phyloP scores from a whole-genome alignment of 2,113 vertebrate genomes.

The Tursiops truncatus region DNA sequence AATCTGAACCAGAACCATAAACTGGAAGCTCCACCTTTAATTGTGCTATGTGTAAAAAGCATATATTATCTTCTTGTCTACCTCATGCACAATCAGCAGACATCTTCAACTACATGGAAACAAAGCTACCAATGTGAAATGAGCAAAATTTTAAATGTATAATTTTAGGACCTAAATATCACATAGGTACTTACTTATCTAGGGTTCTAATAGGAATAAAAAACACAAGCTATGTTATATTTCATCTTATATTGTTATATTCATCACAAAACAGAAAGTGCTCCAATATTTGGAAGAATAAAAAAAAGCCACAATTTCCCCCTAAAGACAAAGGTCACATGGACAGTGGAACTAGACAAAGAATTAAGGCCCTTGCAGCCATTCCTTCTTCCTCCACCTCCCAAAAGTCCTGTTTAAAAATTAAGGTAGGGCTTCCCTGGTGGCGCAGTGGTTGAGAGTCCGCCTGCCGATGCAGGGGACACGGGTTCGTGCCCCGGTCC shows the following conservation, averaged over 20 bases:
- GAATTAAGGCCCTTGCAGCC: background rate
- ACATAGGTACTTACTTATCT: background rate
- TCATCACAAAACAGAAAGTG: constrained; percentile 33
- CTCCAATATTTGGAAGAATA: constrained; percentile 15
- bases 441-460: no score
- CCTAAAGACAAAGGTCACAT: background rate
- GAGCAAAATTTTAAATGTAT: constrained; percentile 1
- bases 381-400: background rate
- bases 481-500: no score
- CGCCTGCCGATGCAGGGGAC: no score
- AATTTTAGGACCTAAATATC: background rate
- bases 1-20: background rate
- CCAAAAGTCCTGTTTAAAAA: background rate
- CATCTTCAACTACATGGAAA: background rate
- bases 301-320: background rate
- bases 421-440: background rate
- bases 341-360: background rate
- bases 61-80: background rate
- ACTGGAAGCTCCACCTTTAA: background rate
- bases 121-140: background rate
- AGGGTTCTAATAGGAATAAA: background rate
- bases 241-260: background rate
- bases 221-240: background rate
- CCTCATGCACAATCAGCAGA: background rate
- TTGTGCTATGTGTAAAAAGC: background rate